These are phyloP conservation scores for Lacerta agilis DNA, from an alignment of 2,797 vertebrate genomes.

Conservation along the genomic window DNA sequence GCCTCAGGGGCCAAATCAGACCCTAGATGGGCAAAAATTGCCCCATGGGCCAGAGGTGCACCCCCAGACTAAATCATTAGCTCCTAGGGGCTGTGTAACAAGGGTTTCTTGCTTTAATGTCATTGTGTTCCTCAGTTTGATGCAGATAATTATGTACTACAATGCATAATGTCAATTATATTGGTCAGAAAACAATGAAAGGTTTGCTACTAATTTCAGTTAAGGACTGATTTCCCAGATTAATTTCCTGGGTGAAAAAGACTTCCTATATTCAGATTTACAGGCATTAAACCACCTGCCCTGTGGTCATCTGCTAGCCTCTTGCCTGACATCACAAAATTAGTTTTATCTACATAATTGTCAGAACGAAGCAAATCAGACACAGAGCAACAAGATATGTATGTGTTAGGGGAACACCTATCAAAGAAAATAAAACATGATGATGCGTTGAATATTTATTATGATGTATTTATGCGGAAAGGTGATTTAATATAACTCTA, in stretches of 20 bases:
- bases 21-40: too few species aligned
- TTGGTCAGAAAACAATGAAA: background rate
- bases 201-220: background rate
- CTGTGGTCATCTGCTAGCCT: background rate
- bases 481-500: too few species aligned
- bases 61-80: background rate
- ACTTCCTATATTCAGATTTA: background rate
- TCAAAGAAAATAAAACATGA: background rate
- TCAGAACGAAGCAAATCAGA: background rate
- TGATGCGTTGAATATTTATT: too few species aligned
- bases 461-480: too few species aligned
- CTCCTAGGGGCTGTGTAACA: background rate
- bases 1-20: too few species aligned
- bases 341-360: background rate
- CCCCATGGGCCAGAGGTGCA: too few species aligned
- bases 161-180: background rate
- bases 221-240: background rate
- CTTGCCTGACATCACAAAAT: background rate
- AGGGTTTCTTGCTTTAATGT: background rate
- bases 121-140: background rate
- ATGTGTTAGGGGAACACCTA: background rate
- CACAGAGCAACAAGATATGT: background rate
- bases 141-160: background rate
- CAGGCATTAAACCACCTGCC: background rate
- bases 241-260: background rate